Conservation (phyloP, 2,888 invertebrate species). For the Geotrupes spiniger region DNA sequence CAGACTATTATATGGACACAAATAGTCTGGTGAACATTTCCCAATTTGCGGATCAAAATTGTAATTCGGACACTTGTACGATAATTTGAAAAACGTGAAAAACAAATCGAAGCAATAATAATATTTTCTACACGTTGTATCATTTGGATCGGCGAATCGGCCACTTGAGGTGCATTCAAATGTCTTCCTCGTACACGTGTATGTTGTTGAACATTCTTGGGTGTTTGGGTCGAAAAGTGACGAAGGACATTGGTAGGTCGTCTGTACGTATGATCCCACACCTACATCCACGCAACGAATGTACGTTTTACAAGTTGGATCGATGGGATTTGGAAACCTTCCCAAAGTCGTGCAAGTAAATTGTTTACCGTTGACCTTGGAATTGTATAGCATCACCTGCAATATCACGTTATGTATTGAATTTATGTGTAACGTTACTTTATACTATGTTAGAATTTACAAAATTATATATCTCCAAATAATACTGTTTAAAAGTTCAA, state of each 20-base stretch:
- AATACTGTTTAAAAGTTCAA: no score
- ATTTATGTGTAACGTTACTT: no score
- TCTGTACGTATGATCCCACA: conserved; percentile 35
- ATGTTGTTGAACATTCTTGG: conserved; percentile 14
- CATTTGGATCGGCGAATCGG: conserved; percentile 47
- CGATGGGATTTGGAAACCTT: conserved; percentile 46
- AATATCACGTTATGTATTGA: no score
- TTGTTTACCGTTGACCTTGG: conserved; percentile 12
- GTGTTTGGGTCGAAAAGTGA: conserved; percentile 17
- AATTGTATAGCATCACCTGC: no score
- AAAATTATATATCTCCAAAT: no score
- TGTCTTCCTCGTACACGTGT: conserved; percentile 2
- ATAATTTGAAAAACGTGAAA: not conserved
- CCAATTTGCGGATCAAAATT: conserved; percentile 8
- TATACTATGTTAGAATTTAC: no score
- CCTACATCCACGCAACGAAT: conserved; percentile 10
- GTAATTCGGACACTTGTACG: not conserved
- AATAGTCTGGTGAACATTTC: not conserved
- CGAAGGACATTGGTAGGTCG: conserved; percentile 25
- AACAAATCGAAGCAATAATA: conserved; percentile 19
- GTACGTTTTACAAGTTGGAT: conserved; percentile 29
- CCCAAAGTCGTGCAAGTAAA: conserved; percentile 48
- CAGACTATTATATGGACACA: no score
- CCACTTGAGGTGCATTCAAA: conserved; percentile 42
- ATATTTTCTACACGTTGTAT: conserved; percentile 30